These are phyloP conservation scores for Heterocephalus glaber DNA, from an alignment of 2,113 vertebrate genomes.

Conservation along the genomic window DNA sequence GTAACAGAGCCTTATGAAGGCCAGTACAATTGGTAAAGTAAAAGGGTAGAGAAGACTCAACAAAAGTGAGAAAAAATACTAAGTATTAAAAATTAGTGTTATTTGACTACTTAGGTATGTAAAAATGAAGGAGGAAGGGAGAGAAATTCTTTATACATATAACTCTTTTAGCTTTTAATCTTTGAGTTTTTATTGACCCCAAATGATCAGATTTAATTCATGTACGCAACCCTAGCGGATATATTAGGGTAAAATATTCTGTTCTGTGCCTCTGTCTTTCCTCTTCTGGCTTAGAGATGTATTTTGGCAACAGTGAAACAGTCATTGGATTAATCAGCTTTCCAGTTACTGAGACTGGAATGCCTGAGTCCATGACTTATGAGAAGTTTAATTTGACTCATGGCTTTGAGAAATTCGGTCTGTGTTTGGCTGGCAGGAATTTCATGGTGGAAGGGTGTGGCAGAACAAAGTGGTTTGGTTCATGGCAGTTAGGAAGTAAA, in stretches of 20 bases:
- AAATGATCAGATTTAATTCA: background rate
- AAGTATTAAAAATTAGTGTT: background rate
- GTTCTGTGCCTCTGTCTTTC: background rate
- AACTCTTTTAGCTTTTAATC: background rate
- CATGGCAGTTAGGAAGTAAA: background rate
- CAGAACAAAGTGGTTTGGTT: background rate
- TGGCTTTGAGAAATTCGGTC: background rate
- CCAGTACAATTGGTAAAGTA: no score
- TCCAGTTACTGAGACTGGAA: background rate
- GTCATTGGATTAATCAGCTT: background rate
- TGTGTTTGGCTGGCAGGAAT: background rate
- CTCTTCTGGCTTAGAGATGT: background rate
- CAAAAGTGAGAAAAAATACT: no score
- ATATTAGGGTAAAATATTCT: background rate
- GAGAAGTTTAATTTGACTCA: background rate
- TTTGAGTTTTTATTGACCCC: background rate
- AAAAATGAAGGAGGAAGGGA: background rate
- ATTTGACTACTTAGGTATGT: background rate
- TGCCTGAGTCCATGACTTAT: background rate
- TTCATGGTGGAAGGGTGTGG: background rate
- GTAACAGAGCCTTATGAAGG: background rate
- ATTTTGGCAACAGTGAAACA: background rate
- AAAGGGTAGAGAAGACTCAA: background rate
- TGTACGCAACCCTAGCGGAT: background rate
- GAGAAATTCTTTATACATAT: background rate